Percentiles rank a stretch among this genome's conserved stretches.
phyloP scores from a whole-genome alignment of 2,113 vertebrate species.

The Chionodraco myersi region DNA sequence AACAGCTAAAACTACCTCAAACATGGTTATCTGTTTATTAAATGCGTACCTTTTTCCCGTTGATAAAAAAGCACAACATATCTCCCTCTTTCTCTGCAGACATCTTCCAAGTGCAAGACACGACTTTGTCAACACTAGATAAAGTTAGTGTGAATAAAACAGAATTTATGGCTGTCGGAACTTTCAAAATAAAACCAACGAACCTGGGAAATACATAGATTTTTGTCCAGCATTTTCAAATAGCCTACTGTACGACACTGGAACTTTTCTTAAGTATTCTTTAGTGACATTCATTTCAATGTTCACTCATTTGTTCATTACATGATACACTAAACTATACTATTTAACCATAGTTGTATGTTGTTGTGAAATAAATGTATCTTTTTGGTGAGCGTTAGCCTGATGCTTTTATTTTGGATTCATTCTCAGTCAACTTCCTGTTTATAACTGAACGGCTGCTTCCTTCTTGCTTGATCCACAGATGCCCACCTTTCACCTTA shows the following conservation, averaged over 20 bases:
- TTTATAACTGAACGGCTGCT: neutral
- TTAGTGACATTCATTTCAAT: too few species aligned
- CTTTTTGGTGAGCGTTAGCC: neutral
- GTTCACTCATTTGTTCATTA: too few species aligned
- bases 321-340: too few species aligned
- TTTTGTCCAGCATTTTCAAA: too few species aligned
- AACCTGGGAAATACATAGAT: too few species aligned
- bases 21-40: too few species aligned
- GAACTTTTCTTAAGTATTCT: too few species aligned
- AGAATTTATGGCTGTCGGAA: neutral
- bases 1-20: neutral
- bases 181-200: conserved; percentile 47
- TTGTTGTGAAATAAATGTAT: too few species aligned
- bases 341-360: too few species aligned
- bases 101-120: conserved; percentile 7
- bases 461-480: neutral
- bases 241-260: too few species aligned
- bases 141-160: neutral
- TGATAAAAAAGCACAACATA: conserved; percentile 63
- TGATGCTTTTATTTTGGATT: neutral
- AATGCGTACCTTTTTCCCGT: conserved; percentile 63
- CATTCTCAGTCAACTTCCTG: neutral
- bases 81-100: conserved; percentile 1
- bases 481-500: neutral
- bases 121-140: neutral